Conservation (phyloP, 64 coral and sea anemone species). For the Porites australiensis region DNA sequence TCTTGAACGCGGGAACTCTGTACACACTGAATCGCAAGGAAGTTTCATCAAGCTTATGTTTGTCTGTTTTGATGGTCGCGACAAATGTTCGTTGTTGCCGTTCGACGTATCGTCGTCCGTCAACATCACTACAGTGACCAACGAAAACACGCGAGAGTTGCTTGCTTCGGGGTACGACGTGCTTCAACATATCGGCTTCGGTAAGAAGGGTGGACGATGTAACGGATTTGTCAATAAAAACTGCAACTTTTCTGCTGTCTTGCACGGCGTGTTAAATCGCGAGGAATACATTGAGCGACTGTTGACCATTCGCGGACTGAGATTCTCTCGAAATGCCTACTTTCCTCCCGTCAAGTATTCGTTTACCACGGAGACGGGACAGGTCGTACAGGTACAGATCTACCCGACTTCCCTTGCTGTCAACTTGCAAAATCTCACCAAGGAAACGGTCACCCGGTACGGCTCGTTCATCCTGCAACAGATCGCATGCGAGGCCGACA, state of each 20-base stretch:
- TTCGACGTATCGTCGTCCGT: not conserved
- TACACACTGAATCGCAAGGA: not conserved
- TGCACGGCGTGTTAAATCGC: not conserved
- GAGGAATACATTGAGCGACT: not conserved
- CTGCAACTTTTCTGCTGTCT: not conserved
- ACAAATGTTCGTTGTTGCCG: not conserved
- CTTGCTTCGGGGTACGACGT: not conserved
- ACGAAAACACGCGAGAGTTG: not conserved
- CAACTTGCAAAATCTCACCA: constrained; percentile 5
- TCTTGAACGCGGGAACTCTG: not conserved
- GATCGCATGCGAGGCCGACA: not conserved
- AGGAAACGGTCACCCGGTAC: not conserved
- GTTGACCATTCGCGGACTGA: not conserved
- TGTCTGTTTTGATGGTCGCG: not conserved
- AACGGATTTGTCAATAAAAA: not conserved
- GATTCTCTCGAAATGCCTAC: not conserved
- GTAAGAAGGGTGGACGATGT: not conserved
- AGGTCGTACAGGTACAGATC: not conserved
- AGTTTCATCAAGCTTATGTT: constrained; percentile 10
- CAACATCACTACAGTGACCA: not conserved
- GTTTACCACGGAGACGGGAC: not conserved
- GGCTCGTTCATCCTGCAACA: not conserved
- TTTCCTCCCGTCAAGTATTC: not conserved
- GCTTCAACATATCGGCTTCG: not conserved
- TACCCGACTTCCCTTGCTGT: not conserved